A percentile compares a stretch with the other conserved stretches of the same genome.
These are phyloP conservation scores for Cynoglossus semilaevis DNA, from an alignment of 2,113 vertebrate genomes.

Conservation along the genomic window DNA sequence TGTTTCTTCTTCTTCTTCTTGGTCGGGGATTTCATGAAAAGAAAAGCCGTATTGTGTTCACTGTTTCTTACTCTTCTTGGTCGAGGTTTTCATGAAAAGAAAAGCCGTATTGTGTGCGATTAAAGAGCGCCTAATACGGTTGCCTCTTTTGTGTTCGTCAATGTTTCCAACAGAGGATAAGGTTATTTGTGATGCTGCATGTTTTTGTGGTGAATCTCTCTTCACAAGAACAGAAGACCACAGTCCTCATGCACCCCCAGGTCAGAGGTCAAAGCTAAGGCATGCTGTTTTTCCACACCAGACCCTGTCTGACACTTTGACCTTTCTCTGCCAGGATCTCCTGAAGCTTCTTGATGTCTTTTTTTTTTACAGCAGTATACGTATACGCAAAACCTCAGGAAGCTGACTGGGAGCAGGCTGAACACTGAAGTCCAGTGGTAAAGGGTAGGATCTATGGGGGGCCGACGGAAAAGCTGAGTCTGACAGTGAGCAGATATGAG, in stretches of 20 bases:
- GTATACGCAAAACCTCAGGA: slow-evolving; percentile 2
- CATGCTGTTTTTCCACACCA: slow-evolving; percentile 53
- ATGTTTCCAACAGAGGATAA: slow-evolving; percentile 19
- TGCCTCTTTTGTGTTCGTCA: slow-evolving; percentile 5
- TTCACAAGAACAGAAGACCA: slow-evolving; percentile 36
- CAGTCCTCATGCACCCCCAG: slow-evolving; percentile 36
- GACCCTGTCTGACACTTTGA: slow-evolving; percentile 38
- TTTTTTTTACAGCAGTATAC: slow-evolving; percentile 8
- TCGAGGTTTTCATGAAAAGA: no score
- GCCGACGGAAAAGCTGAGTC: slow-evolving; percentile 43
- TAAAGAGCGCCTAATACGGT: slow-evolving; percentile 16
- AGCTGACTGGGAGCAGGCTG: not conserved
- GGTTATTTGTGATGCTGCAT: not conserved
- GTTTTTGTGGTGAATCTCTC: slow-evolving; percentile 7
- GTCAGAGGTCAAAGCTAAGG: slow-evolving; percentile 60
- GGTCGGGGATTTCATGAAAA: no score
- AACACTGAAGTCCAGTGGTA: slow-evolving; percentile 13
- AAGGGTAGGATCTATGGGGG: slow-evolving; percentile 21
- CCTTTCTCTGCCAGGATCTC: slow-evolving; percentile 20
- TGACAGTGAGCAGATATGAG: slow-evolving; percentile 34
- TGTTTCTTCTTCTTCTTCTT: no score
- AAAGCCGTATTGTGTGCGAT: not conserved
- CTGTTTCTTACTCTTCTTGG: no score
- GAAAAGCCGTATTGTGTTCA: not conserved
- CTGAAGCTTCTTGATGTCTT: slow-evolving; percentile 29